Evolutionary conservation across 2,888 invertebrate genomes (phyloP).

Genomic region (Lacanobia oleracea): DNA sequence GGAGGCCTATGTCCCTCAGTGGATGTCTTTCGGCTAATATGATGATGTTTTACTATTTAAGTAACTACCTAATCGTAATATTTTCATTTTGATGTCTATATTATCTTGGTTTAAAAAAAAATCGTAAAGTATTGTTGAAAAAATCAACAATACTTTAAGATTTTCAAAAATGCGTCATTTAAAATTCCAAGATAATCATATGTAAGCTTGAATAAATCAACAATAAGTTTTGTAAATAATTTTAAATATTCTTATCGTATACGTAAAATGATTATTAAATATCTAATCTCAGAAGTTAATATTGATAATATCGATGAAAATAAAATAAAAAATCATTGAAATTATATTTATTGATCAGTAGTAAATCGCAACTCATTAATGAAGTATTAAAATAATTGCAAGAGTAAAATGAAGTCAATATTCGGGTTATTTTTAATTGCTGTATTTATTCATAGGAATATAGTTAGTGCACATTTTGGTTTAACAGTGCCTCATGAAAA

Average conservation of each 20-base stretch:
- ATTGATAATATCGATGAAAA: constrained; percentile 7
- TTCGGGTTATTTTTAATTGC: constrained; percentile 31
- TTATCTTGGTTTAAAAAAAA: too few relatives aligned
- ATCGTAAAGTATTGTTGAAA: too few relatives aligned
- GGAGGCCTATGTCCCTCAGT: too few relatives aligned
- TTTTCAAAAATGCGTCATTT: not conserved
- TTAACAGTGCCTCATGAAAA: constrained; percentile 62
- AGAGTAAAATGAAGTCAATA: constrained; percentile 34
- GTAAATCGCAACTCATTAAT: not conserved
- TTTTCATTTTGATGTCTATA: too few relatives aligned
- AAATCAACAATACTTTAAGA: too few relatives aligned
- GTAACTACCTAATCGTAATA: too few relatives aligned
- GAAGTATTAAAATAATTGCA: not conserved
- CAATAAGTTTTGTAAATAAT: not conserved
- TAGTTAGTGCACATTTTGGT: constrained; percentile 57
- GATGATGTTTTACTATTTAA: too few relatives aligned
- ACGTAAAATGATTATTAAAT: not conserved
- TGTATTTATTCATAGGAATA: not conserved
- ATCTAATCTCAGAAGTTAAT: constrained; percentile 12
- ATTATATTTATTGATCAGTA: constrained; percentile 8
- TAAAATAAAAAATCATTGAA: not conserved
- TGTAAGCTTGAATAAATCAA: not conserved
- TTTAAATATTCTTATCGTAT: not conserved
- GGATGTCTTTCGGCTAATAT: too few relatives aligned
- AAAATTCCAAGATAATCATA: not conserved